A percentile compares a stretch with the other conserved stretches of the same genome.
Evolutionary conservation across 2,113 vertebrate species (phyloP).

Genomic region (Galbula dea): DNA sequence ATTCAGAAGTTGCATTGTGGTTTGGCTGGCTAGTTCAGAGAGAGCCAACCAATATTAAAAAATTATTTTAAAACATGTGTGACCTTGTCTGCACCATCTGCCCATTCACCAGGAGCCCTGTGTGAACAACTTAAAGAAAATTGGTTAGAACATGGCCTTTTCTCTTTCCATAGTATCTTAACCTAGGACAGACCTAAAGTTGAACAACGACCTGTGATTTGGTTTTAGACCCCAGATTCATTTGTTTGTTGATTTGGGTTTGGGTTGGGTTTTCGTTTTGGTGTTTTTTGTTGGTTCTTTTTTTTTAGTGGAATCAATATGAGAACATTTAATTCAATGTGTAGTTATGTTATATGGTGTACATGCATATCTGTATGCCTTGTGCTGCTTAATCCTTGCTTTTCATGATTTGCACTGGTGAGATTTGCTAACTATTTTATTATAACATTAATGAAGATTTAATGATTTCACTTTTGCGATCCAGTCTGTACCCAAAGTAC

Average conservation of each 20-base stretch:
- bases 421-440: not conserved
- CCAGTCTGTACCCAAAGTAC: not conserved
- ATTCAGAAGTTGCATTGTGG: slow-evolving; percentile 41
- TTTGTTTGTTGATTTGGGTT: no score
- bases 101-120: not conserved
- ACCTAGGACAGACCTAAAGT: not conserved
- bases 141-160: not conserved
- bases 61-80: slow-evolving; percentile 13
- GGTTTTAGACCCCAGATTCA: no score
- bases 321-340: not conserved
- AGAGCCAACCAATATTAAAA: not conserved
- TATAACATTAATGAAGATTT: not conserved
- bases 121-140: slow-evolving; percentile 11
- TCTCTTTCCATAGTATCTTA: not conserved
- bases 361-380: not conserved
- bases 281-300: no score
- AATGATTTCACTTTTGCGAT: not conserved
- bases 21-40: not conserved
- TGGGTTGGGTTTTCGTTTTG: no score
- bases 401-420: not conserved
- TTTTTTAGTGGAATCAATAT: not conserved
- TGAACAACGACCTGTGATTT: not conserved
- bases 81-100: slow-evolving; percentile 1
- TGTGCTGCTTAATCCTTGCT: not conserved
- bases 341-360: not conserved